phyloP scores from a whole-genome alignment of 2,888 invertebrate species.

The Sesia apiformis region DNA sequence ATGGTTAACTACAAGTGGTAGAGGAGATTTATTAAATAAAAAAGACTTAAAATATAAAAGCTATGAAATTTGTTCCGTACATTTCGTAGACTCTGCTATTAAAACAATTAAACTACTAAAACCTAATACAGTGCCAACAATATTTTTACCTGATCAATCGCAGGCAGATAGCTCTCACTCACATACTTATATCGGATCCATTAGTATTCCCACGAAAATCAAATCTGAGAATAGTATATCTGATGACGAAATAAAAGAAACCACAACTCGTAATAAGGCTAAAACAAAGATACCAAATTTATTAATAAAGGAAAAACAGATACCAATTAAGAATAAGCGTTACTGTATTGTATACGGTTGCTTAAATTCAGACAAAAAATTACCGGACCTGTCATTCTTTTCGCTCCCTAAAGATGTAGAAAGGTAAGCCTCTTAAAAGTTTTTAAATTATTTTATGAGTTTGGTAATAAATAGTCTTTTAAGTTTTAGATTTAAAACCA shows the following conservation, averaged over 20 bases:
- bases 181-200: too few species aligned
- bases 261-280: background rate
- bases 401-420: background rate
- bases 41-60: background rate
- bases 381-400: background rate
- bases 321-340: slow-evolving; percentile 1
- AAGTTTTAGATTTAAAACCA: too few species aligned
- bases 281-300: slow-evolving; percentile 5
- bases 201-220: too few species aligned
- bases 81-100: background rate
- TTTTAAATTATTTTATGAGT: too few species aligned
- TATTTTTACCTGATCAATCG: background rate
- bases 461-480: too few species aligned
- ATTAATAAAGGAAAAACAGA: too few species aligned
- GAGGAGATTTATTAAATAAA: background rate
- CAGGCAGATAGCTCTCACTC: background rate
- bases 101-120: background rate
- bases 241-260: too few species aligned
- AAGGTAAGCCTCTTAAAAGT: background rate
- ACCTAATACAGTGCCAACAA: background rate
- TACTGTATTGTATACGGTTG: background rate
- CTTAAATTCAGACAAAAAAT: background rate
- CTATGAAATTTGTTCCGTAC: background rate
- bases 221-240: too few species aligned
- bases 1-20: background rate